These are phyloP conservation scores for Ophraella communa DNA, from an alignment of 2,888 invertebrate genomes.

Conservation along the genomic window DNA sequence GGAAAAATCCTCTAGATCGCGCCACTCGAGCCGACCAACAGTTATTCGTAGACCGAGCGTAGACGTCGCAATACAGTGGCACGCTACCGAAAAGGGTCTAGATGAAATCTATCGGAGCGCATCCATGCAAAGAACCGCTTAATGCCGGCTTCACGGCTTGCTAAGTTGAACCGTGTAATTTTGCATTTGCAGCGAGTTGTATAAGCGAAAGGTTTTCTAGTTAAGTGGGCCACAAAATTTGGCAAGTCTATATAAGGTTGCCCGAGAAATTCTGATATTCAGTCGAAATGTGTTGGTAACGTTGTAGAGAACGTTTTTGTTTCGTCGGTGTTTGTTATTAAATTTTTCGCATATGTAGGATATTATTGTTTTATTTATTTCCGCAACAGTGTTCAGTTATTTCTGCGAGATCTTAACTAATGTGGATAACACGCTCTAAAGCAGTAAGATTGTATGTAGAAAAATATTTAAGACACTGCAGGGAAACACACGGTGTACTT, in stretches of 20 bases:
- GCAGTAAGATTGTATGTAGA: neutral
- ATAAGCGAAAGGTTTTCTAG: slow-evolving; percentile 67
- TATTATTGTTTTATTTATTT: slow-evolving; percentile 2
- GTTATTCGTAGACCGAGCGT: slow-evolving; percentile 1
- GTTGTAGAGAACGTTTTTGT: slow-evolving; percentile 22
- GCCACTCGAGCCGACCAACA: neutral
- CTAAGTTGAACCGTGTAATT: slow-evolving; percentile 67
- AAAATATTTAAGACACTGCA: too few species aligned
- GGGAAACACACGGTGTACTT: too few species aligned
- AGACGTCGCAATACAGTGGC: slow-evolving; percentile 14
- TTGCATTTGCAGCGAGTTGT: slow-evolving; percentile 64
- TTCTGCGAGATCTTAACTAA: neutral
- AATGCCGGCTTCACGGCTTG: slow-evolving; percentile 65
- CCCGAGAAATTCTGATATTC: slow-evolving; percentile 49
- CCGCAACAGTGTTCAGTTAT: too few species aligned
- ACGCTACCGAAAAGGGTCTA: slow-evolving; percentile 28
- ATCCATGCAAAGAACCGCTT: slow-evolving; percentile 60
- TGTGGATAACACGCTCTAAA: neutral
- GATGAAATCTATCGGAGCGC: slow-evolving; percentile 52
- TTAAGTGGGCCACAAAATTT: slow-evolving; percentile 70
- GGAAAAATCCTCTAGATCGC: slow-evolving; percentile 8
- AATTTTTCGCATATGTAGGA: neutral
- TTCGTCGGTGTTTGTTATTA: slow-evolving; percentile 13
- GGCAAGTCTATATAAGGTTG: slow-evolving; percentile 66
- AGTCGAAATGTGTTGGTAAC: slow-evolving; percentile 46